Base-by-base conservation (phyloP, 2,888 invertebrate genomes). In the Leptinotarsa haldemani region DNA sequence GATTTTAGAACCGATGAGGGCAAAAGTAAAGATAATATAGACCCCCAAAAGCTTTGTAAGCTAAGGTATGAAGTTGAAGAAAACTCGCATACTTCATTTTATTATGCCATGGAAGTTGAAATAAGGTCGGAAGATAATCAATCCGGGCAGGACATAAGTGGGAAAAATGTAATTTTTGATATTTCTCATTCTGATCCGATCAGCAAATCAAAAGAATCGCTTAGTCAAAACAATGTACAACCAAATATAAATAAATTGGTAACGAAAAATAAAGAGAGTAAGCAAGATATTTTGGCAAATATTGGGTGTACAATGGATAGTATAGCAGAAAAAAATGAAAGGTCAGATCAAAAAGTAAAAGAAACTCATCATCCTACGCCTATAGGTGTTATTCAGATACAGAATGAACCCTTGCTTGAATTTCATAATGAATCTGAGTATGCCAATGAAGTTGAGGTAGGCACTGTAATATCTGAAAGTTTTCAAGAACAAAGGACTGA, bases 391-490 rank as follows among this genome's bases (percentile, higher is more conserved):
- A 12, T 13, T 30, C 61, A 12, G 5, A 61, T 30, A 25, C 16
- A 2, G 25, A 61, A 30, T 40, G 25, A 61, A 30, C 61, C 3
- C 3, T n/a, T 61, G 40, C 13, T 40, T 30, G 61, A n/a, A 7
- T 61, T 61, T n/a, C 61, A 30, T 40, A 40, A 40, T 30, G 61
- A 61, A 40, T 56, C 56, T 20, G 56, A 56, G 18, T 25, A 16
- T 30, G 61, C 40, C n/a, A 13, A 7, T 61, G 61, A 61, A 61
- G 61, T 61, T 25, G 61, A 61, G n/a, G 12, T 61, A 40, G 30
- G 61, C 16, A 7, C 61, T 30, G 30, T 30, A n/a, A 7, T 4
- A 12, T 5, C 4, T n/a, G 18, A 40, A 40, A 9, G 9, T 9
- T 12, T 40, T 9, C 7, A 40, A 40, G 40, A 40, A 40, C 40